Conservation (phyloP, 2,113 vertebrate species). For the Mystacornis crossleyi region DNA sequence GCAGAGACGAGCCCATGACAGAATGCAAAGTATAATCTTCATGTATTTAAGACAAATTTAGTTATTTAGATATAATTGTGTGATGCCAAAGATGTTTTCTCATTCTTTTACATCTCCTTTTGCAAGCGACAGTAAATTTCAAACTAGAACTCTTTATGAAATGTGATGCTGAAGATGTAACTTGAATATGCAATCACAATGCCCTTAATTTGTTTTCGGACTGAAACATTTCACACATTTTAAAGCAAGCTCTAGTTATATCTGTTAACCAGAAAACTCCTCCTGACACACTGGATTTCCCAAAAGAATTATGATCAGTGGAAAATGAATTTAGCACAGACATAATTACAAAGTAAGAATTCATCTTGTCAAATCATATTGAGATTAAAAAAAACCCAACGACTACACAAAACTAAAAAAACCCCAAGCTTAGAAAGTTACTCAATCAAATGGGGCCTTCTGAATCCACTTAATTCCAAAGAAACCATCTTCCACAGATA, state of each 20-base stretch:
- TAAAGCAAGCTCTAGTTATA: constrained; percentile 12
- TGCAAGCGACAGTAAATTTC: not conserved
- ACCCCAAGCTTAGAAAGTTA: not conserved
- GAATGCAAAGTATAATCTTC: not conserved
- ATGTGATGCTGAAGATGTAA: not conserved
- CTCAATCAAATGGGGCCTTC: not conserved
- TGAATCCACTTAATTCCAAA: not conserved
- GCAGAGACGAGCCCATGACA: not conserved
- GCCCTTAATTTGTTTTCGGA: not conserved
- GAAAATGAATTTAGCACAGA: constrained; percentile 26
- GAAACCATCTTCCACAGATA: not conserved
- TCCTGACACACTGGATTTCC: constrained; percentile 49
- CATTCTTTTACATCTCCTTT: constrained; percentile 17
- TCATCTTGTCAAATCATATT: not conserved
- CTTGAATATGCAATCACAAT: not conserved
- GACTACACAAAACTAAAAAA: not conserved
- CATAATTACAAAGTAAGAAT: not conserved
- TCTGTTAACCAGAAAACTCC: constrained; percentile 24
- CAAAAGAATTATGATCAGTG: constrained; percentile 5
- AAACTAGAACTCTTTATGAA: not conserved
- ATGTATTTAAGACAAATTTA: not conserved
- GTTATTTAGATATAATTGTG: constrained; percentile 6
- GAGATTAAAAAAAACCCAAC: not conserved
- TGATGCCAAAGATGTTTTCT: constrained; percentile 10
- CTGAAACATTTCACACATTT: constrained; percentile 36